A percentile compares a stretch with the other conserved stretches of the same genome.
These are phyloP conservation scores for Leptodactylus fallax DNA, from an alignment of 2,797 vertebrate species.

Conservation along the genomic window DNA sequence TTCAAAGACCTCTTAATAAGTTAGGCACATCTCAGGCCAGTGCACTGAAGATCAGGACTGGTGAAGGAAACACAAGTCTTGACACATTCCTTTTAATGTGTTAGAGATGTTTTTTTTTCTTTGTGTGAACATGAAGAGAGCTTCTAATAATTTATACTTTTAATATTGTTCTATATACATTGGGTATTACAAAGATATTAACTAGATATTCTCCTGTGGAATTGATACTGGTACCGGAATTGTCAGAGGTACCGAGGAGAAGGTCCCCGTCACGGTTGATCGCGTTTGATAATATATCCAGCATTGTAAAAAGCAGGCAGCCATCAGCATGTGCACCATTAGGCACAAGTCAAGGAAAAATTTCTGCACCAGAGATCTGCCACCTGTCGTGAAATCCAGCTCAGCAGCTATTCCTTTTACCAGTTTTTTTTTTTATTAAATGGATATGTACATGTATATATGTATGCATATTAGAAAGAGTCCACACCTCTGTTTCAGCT, in stretches of 20 bases:
- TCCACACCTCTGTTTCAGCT: background rate
- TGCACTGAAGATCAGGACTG: no score
- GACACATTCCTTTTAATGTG: no score
- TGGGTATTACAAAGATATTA: background rate
- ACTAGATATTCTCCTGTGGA: background rate
- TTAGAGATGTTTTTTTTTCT: no score
- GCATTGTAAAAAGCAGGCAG: slow-evolving; percentile 23
- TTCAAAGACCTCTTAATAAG: no score
- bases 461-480: background rate
- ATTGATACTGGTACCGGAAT: background rate
- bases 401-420: background rate
- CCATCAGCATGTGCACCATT: slow-evolving; percentile 7
- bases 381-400: background rate
- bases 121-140: background rate
- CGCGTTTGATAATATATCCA: background rate
- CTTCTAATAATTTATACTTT: background rate
- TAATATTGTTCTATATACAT: background rate
- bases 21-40: no score
- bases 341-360: slow-evolving; percentile 24
- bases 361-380: slow-evolving; percentile 14
- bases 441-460: background rate
- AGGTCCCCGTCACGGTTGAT: background rate
- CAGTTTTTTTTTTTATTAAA: background rate
- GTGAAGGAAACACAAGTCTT: no score
- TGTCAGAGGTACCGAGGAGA: background rate